These are phyloP conservation scores for Acarapis woodi DNA, from an alignment of 1,140 invertebrate genomes.

Conservation along the genomic window DNA sequence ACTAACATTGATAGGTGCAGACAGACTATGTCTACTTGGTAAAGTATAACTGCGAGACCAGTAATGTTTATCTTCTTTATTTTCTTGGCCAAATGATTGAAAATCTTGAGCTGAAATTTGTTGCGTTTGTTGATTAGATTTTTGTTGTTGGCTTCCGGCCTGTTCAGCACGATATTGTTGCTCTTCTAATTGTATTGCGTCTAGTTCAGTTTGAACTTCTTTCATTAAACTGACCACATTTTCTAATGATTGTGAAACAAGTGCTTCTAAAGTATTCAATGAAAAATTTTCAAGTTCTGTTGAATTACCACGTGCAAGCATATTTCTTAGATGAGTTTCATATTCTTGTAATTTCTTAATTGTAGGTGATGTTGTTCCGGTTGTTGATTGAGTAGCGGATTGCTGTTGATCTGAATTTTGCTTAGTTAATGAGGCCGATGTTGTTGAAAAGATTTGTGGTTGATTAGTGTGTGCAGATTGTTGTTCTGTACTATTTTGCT, in stretches of 20 bases:
- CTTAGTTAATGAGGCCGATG: constrained; percentile 1
- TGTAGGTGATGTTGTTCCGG: constrained; percentile 10
- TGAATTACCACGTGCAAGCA: constrained; percentile 65
- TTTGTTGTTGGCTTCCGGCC: background rate
- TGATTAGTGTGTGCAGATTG: background rate
- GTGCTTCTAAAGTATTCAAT: constrained; percentile 65
- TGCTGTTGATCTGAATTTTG: constrained; percentile 3
- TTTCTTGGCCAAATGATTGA: background rate
- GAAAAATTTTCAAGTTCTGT: constrained; percentile 78
- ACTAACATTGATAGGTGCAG: background rate
- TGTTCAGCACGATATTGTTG: constrained; percentile 7
- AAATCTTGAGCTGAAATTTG: background rate
- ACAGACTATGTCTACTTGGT: background rate
- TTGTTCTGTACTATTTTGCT: too few relatives aligned
- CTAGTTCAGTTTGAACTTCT: constrained; percentile 14
- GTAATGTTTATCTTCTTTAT: background rate
- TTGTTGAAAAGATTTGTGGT: constrained; percentile 2
- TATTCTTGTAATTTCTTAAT: constrained; percentile 23
- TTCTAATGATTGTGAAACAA: constrained; percentile 76
- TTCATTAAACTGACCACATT: constrained; percentile 32
- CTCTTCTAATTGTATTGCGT: constrained; percentile 14
- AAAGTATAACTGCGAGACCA: constrained; percentile 3
- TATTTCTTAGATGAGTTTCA: constrained; percentile 76
- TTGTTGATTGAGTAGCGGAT: background rate
- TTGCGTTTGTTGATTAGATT: background rate